Conservation (phyloP, 2,888 invertebrate genomes). For the Andrena bucephala region DNA sequence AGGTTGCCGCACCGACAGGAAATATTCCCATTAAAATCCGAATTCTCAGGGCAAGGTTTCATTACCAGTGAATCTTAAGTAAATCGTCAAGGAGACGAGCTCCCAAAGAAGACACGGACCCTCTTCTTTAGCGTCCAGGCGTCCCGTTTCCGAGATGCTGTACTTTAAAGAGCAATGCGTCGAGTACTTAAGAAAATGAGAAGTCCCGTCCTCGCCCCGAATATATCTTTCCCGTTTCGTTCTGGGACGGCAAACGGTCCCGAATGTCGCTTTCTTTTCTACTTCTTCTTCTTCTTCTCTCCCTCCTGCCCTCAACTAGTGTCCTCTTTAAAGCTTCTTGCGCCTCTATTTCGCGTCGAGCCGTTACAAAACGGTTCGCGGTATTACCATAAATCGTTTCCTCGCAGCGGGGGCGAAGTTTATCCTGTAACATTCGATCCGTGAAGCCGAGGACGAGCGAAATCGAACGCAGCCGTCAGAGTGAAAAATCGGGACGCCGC, state of each 20-base stretch:
- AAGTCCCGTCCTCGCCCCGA: constrained; percentile 52
- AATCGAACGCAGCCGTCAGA: constrained; percentile 56
- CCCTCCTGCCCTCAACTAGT: background rate
- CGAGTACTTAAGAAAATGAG: constrained; percentile 73
- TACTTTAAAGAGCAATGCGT: constrained; percentile 38
- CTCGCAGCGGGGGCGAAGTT: constrained; percentile 37
- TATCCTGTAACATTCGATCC: constrained; percentile 49
- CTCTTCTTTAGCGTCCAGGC: constrained; percentile 14
- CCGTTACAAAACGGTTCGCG: constrained; percentile 22
- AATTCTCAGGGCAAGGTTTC: constrained; percentile 43
- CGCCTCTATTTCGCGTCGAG: constrained; percentile 8
- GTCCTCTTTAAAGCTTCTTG: constrained; percentile 3
- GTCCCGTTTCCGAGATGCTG: constrained; percentile 22
- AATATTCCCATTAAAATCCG: constrained; percentile 64
- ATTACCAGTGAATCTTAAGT: constrained; percentile 43
- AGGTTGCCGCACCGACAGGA: constrained; percentile 5
- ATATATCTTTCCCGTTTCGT: constrained; percentile 30
- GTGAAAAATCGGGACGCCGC: constrained; percentile 64
- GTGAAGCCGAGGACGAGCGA: constrained; percentile 47
- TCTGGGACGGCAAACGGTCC: constrained; percentile 29
- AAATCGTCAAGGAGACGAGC: constrained; percentile 36
- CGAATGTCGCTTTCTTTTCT: background rate
- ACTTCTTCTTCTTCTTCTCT: background rate
- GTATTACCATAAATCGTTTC: constrained; percentile 51
- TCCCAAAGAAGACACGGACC: constrained; percentile 2